Evolutionary conservation across 2,888 invertebrate genomes (phyloP).

Genomic region (Cataglyphis livida): DNA sequence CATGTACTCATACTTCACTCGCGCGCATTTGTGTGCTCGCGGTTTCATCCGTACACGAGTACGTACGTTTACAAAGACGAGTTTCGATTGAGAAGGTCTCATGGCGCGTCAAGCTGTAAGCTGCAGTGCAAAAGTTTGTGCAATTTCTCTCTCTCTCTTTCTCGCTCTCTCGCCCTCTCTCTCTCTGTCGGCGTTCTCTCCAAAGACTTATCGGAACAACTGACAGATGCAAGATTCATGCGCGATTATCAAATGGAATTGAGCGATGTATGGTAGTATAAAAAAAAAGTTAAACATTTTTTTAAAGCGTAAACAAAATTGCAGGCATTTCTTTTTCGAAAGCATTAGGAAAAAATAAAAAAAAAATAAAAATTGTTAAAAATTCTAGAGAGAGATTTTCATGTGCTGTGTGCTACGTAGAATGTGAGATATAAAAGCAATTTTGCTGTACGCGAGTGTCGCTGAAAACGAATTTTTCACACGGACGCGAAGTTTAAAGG

Average conservation of each 20-base stretch:
- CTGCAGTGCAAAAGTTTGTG: conserved; percentile 31
- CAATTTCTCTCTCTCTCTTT: conserved; percentile 13
- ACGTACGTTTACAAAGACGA: conserved; percentile 43
- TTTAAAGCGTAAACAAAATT: background rate
- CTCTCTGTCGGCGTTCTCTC: conserved; percentile 9
- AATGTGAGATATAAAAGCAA: conserved; percentile 60
- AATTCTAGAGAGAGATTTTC: background rate
- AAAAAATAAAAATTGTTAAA: background rate
- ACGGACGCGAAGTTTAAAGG: conserved; percentile 53
- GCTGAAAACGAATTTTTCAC: conserved; percentile 71
- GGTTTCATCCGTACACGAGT: conserved; percentile 54
- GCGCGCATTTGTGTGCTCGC: conserved; percentile 26
- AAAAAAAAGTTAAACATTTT: background rate
- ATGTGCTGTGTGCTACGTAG: background rate
- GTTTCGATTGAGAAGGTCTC: conserved; percentile 24
- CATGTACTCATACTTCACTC: conserved; percentile 53
- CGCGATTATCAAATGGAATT: background rate
- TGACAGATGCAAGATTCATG: background rate
- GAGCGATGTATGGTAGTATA: background rate
- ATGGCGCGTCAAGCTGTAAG: conserved; percentile 12
- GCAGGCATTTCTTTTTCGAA: background rate
- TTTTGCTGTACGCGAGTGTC: conserved; percentile 66
- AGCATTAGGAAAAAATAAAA: background rate
- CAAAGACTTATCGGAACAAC: background rate
- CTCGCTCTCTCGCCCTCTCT: conserved; percentile 4